Evolutionary conservation across 2,113 vertebrate genomes (phyloP), one percentile per base, ranked within the genome.

Genomic region (Peromyscus maniculatus): DNA sequence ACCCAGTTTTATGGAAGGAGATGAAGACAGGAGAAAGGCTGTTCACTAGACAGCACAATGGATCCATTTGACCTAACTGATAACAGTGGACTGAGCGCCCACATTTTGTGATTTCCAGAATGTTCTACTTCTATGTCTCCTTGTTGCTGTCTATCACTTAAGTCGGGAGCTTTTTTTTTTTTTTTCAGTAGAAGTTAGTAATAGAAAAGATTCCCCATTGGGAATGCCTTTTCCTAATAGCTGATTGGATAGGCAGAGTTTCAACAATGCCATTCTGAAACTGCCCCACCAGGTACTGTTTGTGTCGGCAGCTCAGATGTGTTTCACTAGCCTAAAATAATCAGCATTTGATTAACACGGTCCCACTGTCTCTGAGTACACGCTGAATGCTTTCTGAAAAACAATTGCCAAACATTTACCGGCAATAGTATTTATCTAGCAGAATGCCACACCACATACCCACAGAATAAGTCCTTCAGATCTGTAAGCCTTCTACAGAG

Each of bases 381-480:
- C n/a, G 22, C 26, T 62, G 90, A 87, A 52, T 87, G 72, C 46
- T 89, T 88, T 91, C 78, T 69, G 77, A 75, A 62, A 91, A 96
- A 33, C 31, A 67, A 15, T 74, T 57, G 71, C 72, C 49, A 80
- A 52, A 57, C n/a, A 78, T 62, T 86, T 55, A 84, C 43, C 0
- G 5, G 79, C 86, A 89, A 71, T 67, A 93, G 91, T 97, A 94
- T 87, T 96, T 91, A 71, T 8, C 66, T 93, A 69, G 43, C 86
- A 39, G 93, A 96, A 96, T 33, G 24, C 26, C 19, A 7, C 8
- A 13, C 28, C 67, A 24, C 49, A 31, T 1, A 57, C 55, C 4
- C 82, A 62, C 72, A 88, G 86, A 87, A 10, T 12, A 64, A 89
- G 19, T n/a, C 71, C 69, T 64, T 89, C 57, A 66, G 57, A 87